Conservation (phyloP, 2,888 invertebrate species). For the Lasioglossum lativentre region DNA sequence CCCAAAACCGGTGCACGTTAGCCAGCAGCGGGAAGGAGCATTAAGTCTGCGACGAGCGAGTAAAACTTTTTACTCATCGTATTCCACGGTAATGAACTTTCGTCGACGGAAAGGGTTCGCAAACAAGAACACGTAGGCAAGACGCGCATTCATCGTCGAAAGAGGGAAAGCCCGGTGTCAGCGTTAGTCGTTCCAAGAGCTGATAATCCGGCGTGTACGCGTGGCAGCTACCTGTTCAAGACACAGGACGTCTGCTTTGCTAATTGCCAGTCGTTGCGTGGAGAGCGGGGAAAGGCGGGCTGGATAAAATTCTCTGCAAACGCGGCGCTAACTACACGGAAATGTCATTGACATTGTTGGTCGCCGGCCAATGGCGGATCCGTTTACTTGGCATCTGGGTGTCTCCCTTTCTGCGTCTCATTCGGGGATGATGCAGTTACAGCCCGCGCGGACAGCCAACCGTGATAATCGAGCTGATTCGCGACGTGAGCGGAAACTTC, state of each 20-base stretch:
- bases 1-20: background rate
- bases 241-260: constrained; percentile 48
- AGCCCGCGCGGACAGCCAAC: constrained; percentile 16
- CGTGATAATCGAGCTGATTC: constrained; percentile 51
- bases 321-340: constrained; percentile 62
- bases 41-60: background rate
- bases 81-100: background rate
- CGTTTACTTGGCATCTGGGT: constrained; percentile 28
- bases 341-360: constrained; percentile 79
- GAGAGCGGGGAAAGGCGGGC: background rate
- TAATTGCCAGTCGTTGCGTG: constrained; percentile 56
- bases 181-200: constrained; percentile 26
- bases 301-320: constrained; percentile 35
- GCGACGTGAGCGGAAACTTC: constrained; percentile 23
- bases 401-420: background rate
- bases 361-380: constrained; percentile 61
- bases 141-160: background rate
- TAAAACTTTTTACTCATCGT: background rate
- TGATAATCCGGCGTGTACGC: constrained; percentile 24
- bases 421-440: constrained; percentile 11
- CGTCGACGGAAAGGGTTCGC: background rate
- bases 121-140: constrained; percentile 4
- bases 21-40: background rate
- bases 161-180: constrained; percentile 27
- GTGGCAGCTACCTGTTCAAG: constrained; percentile 54